These are phyloP conservation scores for Girardinichthys multiradiatus DNA, from an alignment of 2,113 vertebrate genomes.

Conservation along the genomic window DNA sequence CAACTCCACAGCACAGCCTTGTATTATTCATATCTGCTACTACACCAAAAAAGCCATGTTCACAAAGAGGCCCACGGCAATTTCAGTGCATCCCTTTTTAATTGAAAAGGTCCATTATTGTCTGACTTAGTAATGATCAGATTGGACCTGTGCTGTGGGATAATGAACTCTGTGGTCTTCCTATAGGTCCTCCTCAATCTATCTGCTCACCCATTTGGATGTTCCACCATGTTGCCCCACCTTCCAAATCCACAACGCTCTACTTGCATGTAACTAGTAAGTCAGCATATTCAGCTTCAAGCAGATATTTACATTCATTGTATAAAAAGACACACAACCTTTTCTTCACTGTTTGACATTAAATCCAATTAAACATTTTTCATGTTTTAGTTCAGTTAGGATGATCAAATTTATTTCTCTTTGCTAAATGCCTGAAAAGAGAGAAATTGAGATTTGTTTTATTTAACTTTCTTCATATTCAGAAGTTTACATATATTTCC, in stretches of 20 bases:
- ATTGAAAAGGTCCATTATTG: conserved; percentile 43
- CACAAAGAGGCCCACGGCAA: conserved; percentile 48
- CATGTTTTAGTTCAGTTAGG: too few relatives aligned
- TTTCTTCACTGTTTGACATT: too few relatives aligned
- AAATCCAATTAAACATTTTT: too few relatives aligned
- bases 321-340: too few relatives aligned
- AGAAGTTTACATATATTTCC: too few relatives aligned
- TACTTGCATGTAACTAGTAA: conserved; percentile 34
- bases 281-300: too few relatives aligned
- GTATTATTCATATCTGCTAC: conserved; percentile 46
- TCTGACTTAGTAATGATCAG: conserved; percentile 38
- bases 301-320: too few relatives aligned
- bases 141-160: conserved; percentile 34
- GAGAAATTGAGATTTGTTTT: too few relatives aligned
- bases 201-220: background rate
- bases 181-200: background rate
- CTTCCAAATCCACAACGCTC: conserved; percentile 9
- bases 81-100: conserved; percentile 49
- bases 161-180: conserved; percentile 35
- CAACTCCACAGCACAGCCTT: conserved; percentile 36
- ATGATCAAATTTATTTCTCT: too few relatives aligned
- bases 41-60: conserved; percentile 35
- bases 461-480: too few relatives aligned
- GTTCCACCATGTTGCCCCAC: conserved; percentile 12
- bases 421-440: too few relatives aligned